A percentile compares a stretch with the other conserved stretches of the same genome.
These are phyloP conservation scores for Eupithecia abbreviata DNA, from an alignment of 2,888 invertebrate genomes.

Conservation along the genomic window DNA sequence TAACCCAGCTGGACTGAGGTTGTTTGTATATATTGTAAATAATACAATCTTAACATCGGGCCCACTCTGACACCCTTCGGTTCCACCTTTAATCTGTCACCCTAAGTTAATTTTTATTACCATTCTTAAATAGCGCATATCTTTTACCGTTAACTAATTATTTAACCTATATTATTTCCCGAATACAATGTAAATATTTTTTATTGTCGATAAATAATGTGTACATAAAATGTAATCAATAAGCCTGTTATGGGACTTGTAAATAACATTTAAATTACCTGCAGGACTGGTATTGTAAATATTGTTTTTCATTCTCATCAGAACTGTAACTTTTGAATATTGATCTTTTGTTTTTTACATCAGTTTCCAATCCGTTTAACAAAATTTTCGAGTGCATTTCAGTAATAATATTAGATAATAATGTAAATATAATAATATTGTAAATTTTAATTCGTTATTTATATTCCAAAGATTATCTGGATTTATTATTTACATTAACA, in stretches of 20 bases:
- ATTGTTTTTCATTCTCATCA: constrained; percentile 1
- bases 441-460: not conserved
- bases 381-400: not conserved
- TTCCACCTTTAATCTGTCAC: not conserved
- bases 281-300: constrained; percentile 16
- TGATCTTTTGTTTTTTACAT: not conserved
- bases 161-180: not conserved
- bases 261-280: constrained; percentile 2
- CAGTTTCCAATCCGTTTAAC: not conserved
- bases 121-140: not conserved
- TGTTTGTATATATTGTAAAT: constrained; percentile 2
- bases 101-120: not conserved
- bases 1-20: constrained; percentile 11
- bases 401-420: not conserved
- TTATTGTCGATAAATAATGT: not conserved
- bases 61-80: not conserved
- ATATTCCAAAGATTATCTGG: not conserved
- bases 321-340: not conserved
- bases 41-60: not conserved
- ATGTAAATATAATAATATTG: not conserved
- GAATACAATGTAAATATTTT: not conserved
- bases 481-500: not conserved
- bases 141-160: no score
- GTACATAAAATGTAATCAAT: not conserved
- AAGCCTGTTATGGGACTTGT: not conserved